Conservation (phyloP, 1,140 invertebrate genomes). For the Lordiphosa mommai region DNA sequence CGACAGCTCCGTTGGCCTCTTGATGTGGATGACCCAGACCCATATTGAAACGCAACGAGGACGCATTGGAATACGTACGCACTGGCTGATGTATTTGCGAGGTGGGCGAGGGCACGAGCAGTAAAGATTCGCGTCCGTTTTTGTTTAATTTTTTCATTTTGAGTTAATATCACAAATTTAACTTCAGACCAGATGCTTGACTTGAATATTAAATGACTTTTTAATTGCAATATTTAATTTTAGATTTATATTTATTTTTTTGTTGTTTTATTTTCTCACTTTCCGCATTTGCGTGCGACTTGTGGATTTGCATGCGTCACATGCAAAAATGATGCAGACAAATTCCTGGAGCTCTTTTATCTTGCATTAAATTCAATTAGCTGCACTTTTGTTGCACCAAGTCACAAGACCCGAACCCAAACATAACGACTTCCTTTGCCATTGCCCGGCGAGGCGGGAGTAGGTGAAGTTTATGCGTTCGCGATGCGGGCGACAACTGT, state of each 20-base stretch:
- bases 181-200: background rate
- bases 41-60: conserved; percentile 52
- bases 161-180: conserved; percentile 32
- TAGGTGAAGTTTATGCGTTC: conserved; percentile 17
- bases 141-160: conserved; percentile 56
- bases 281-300: conserved; percentile 35
- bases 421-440: conserved; percentile 50
- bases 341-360: conserved; percentile 9
- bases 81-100: conserved; percentile 27
- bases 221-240: conserved; percentile 7
- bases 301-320: conserved; percentile 29
- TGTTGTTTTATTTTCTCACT: conserved; percentile 10
- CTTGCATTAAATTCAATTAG: conserved; percentile 71
- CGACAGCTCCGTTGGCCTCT: conserved; percentile 80
- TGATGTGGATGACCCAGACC: conserved; percentile 31
- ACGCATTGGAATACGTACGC: conserved; percentile 66
- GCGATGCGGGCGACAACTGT: conserved; percentile 6
- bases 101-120: conserved; percentile 47
- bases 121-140: conserved; percentile 55
- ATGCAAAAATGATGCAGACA: conserved; percentile 30
- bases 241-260: background rate
- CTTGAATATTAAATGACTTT: conserved; percentile 24
- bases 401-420: conserved; percentile 44
- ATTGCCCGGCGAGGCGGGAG: background rate
- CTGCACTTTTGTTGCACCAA: conserved; percentile 55